A percentile compares a stretch with the other conserved stretches of the same genome.
These are phyloP conservation scores for Melopsittacus undulatus DNA, from an alignment of 2,797 vertebrate species.

Conservation along the genomic window DNA sequence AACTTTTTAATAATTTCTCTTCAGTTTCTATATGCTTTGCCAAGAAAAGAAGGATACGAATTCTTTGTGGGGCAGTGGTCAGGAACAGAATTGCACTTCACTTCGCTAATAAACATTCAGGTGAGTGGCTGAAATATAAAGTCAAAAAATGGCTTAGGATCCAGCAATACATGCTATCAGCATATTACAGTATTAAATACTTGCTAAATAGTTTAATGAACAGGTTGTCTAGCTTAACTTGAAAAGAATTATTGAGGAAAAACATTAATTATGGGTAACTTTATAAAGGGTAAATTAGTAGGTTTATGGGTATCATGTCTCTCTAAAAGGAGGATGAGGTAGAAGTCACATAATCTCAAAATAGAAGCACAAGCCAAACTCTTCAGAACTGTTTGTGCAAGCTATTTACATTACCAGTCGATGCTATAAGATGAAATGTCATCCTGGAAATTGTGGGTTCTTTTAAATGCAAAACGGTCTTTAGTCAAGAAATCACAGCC, in stretches of 20 bases:
- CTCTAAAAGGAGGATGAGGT: neutral
- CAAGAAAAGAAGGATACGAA: slow-evolving; percentile 93
- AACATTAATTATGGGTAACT: neutral
- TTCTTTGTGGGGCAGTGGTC: slow-evolving; percentile 96
- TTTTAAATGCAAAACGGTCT: neutral
- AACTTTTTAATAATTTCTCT: neutral
- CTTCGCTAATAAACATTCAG: slow-evolving; percentile 95
- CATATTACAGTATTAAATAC: neutral
- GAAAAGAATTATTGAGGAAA: neutral
- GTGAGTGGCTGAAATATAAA: slow-evolving; percentile 70
- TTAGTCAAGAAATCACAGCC: neutral
- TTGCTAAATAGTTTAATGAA: neutral
- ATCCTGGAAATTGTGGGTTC: neutral
- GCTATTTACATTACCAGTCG: neutral
- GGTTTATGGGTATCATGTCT: neutral
- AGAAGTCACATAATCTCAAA: neutral
- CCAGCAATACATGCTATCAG: neutral
- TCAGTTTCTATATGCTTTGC: slow-evolving; percentile 93
- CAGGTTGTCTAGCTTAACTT: neutral
- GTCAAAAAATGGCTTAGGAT: neutral
- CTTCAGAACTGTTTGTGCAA: neutral
- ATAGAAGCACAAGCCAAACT: neutral
- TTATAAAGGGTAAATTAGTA: neutral
- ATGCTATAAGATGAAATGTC: neutral
- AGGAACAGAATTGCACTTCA: slow-evolving; percentile 90